phyloP scores from a whole-genome alignment of 1,140 invertebrate species.

The Leptonema lineaticorne region DNA sequence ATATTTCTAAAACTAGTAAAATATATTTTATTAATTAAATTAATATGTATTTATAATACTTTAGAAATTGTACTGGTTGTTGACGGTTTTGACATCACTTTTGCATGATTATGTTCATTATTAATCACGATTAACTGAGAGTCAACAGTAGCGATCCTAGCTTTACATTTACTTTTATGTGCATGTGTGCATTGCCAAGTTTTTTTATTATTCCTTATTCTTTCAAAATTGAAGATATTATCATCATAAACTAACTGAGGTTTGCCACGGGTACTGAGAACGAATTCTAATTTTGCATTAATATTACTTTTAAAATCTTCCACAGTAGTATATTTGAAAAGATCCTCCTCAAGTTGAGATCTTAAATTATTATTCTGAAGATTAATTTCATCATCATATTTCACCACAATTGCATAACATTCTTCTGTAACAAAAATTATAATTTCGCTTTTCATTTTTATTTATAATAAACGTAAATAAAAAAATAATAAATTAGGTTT shows the following conservation, averaged over 20 bases:
- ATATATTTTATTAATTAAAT: neutral
- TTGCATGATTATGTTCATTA: slow-evolving; percentile 35
- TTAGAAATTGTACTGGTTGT: no score
- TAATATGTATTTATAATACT: no score
- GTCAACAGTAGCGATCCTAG: slow-evolving; percentile 32
- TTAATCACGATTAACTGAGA: slow-evolving; percentile 28
- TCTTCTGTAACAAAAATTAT: slow-evolving; percentile 34
- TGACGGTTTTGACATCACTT: no score
- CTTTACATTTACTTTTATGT: slow-evolving; percentile 34
- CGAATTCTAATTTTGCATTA: slow-evolving; percentile 24
- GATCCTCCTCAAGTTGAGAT: no score
- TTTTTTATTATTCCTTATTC: slow-evolving; percentile 31
- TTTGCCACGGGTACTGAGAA: slow-evolving; percentile 35
- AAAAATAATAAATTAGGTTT: no score
- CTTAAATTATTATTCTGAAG: no score
- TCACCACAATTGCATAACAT: slow-evolving; percentile 27
- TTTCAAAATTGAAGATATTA: slow-evolving; percentile 40
- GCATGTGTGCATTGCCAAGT: slow-evolving; percentile 36
- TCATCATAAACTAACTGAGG: slow-evolving; percentile 39
- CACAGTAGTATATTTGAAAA: no score
- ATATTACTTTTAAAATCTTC: neutral
- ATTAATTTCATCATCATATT: slow-evolving; percentile 27
- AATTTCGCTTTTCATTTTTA: no score
- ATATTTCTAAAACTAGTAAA: neutral
- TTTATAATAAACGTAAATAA: no score